Percentiles rank a stretch among this genome's conserved stretches.
Conservation (phyloP, 2,888 invertebrate species). For the Drosophila putrida region DNA sequence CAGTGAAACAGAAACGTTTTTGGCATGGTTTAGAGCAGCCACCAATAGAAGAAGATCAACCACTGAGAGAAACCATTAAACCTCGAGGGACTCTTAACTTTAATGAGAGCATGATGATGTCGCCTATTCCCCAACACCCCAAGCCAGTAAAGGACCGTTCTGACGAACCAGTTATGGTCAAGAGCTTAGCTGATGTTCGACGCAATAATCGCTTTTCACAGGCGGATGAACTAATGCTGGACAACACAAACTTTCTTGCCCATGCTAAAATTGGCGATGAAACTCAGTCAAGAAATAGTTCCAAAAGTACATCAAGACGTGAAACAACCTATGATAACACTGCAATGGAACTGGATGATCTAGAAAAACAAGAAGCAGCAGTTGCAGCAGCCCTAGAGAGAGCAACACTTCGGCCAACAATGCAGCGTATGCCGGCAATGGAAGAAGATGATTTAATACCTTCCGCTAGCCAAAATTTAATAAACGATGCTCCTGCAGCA, state of each 20-base stretch:
- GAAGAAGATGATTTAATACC: slow-evolving; percentile 6
- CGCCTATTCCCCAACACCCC: slow-evolving; percentile 34
- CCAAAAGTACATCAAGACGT: slow-evolving; percentile 54
- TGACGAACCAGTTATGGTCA: slow-evolving; percentile 5
- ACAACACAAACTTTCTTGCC: slow-evolving; percentile 73
- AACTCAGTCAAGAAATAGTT: slow-evolving; percentile 63
- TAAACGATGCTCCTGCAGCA: not conserved
- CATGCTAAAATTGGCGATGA: slow-evolving; percentile 74
- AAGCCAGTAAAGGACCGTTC: not conserved
- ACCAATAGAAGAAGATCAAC: slow-evolving; percentile 8
- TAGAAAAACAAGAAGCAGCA: slow-evolving; percentile 41
- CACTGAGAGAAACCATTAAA: slow-evolving; percentile 17
- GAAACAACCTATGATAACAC: slow-evolving; percentile 57
- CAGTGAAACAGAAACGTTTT: slow-evolving; percentile 18
- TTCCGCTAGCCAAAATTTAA: not conserved
- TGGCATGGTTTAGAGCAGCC: slow-evolving; percentile 33
- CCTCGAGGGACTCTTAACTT: slow-evolving; percentile 57
- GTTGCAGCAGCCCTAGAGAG: slow-evolving; percentile 28
- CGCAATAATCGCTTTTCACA: slow-evolving; percentile 60
- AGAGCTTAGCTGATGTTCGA: slow-evolving; percentile 9
- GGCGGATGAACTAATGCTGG: slow-evolving; percentile 71
- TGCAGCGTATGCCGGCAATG: slow-evolving; percentile 9
- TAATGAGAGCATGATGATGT: slow-evolving; percentile 55
- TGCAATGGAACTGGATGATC: slow-evolving; percentile 55
- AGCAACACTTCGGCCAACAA: slow-evolving; percentile 11